phyloP scores from a whole-genome alignment of 2,888 invertebrate genomes.

The Xestoiulus laeticollis region DNA sequence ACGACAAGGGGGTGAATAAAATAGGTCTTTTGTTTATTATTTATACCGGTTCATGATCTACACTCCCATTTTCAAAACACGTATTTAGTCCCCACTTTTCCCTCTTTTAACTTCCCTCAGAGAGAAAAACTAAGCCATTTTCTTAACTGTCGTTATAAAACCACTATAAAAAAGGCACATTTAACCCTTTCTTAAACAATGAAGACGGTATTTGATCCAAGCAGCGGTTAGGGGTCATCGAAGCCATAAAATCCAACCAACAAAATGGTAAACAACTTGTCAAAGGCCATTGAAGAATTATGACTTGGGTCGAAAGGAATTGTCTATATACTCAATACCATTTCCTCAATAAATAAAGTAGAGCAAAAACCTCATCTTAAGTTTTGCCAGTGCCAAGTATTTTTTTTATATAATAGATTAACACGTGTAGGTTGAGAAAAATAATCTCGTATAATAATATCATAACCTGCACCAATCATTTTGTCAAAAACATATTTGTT shows the following conservation, averaged over 20 bases:
- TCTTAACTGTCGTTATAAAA: background rate
- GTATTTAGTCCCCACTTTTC: background rate
- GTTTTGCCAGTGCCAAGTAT: background rate
- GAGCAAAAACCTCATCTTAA: background rate
- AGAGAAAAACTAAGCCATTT: background rate
- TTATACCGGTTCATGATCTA: background rate
- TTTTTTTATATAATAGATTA: background rate
- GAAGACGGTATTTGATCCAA: background rate
- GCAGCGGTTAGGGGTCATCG: background rate
- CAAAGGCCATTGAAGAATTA: background rate
- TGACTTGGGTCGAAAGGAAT: background rate
- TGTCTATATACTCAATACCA: background rate
- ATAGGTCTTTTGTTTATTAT: background rate
- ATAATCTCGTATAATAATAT: background rate
- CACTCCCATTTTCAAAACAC: background rate
- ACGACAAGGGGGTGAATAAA: background rate
- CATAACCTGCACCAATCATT: background rate
- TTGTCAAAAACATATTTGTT: background rate
- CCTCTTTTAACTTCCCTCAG: background rate
- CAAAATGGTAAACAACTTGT: slow-evolving; percentile 7
- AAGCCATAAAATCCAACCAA: background rate
- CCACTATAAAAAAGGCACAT: background rate
- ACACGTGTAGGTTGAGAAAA: background rate
- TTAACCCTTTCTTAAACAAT: background rate
- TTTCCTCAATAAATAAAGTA: background rate